Conservation (phyloP, 2,797 vertebrate species). For the Premnoplex brunnescens region DNA sequence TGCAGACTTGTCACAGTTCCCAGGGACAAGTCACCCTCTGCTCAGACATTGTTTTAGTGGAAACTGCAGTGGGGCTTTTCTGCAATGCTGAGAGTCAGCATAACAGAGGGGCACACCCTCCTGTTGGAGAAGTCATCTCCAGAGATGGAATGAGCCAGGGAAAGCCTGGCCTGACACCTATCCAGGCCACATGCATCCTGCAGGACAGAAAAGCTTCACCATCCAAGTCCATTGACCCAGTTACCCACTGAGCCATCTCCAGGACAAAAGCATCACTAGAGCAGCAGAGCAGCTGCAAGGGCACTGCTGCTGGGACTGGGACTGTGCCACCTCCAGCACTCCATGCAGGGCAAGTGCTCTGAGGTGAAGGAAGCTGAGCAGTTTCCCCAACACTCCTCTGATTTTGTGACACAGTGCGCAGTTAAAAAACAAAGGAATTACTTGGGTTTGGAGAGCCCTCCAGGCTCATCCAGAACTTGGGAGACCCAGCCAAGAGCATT, state of each 20-base stretch:
- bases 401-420: neutral
- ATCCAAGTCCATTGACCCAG: neutral
- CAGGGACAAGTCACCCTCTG: neutral
- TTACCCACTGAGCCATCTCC: neutral
- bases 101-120: neutral
- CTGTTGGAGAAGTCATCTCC: neutral
- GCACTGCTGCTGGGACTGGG: neutral
- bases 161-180: neutral
- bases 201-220: neutral
- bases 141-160: neutral
- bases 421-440: neutral
- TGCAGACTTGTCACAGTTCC: neutral
- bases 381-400: neutral
- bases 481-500: neutral
- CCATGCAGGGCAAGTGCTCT: neutral
- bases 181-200: fast-evolving
- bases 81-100: neutral
- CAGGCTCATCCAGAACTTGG: neutral
- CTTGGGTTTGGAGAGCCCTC: neutral
- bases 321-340: neutral
- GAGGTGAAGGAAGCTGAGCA: neutral
- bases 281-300: neutral
- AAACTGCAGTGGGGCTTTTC: neutral
- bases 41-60: neutral
- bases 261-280: neutral